These are phyloP conservation scores for Macrobrachium nipponense DNA, from an alignment of 1,140 invertebrate genomes.

Conservation along the genomic window DNA sequence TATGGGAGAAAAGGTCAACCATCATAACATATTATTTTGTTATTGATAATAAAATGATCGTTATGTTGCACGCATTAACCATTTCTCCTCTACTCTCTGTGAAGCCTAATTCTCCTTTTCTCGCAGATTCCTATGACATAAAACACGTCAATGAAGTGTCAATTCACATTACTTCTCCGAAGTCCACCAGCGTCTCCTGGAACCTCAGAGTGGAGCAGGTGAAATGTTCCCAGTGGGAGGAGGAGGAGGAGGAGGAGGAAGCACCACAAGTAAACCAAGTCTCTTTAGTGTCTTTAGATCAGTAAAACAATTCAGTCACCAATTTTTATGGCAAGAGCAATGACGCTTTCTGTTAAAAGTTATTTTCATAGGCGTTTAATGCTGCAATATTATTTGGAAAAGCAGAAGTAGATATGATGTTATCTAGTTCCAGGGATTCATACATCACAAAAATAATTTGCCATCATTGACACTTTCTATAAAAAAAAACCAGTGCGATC, in stretches of 20 bases:
- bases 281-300: too few species aligned
- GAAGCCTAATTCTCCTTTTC: neutral
- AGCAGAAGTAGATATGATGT: too few species aligned
- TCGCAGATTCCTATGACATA: slow-evolving; percentile 29
- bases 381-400: too few species aligned
- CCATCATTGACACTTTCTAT: too few species aligned
- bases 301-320: too few species aligned
- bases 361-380: neutral
- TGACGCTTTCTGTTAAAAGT: too few species aligned
- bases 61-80: too few species aligned
- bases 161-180: slow-evolving; percentile 22
- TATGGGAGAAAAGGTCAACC: too few species aligned
- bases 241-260: neutral
- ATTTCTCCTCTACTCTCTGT: neutral
- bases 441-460: too few species aligned
- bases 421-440: too few species aligned
- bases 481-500: too few species aligned
- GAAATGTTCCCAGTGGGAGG: slow-evolving; percentile 13
- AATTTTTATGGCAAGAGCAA: too few species aligned
- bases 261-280: neutral
- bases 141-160: neutral
- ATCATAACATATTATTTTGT: neutral
- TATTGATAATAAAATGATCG: neutral
- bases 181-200: neutral
- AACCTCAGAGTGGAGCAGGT: slow-evolving; percentile 35